Conservation (phyloP, 2,888 invertebrate genomes). For the Macrostomum cliftonense region DNA sequence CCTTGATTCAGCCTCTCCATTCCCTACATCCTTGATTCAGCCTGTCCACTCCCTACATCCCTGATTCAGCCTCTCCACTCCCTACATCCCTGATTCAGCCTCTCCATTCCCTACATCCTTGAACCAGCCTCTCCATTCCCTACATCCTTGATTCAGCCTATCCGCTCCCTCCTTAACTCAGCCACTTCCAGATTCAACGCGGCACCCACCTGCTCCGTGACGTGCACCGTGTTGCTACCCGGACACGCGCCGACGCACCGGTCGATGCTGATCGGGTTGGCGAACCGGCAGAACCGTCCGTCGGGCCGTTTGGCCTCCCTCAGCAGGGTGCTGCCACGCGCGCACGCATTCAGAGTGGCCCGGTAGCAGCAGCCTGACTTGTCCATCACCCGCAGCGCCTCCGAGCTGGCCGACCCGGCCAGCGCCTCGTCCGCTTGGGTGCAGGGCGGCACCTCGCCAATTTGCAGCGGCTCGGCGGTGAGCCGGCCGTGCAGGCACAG, state of each 20-base stretch:
- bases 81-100: too few relatives aligned
- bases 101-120: too few relatives aligned
- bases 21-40: too few relatives aligned
- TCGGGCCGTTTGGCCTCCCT: not conserved
- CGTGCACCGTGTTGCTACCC: not conserved
- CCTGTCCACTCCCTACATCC: too few relatives aligned
- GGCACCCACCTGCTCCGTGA: too few relatives aligned
- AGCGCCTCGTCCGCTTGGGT: not conserved
- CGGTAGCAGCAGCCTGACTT: slow-evolving; percentile 1
- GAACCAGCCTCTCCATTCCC: too few relatives aligned
- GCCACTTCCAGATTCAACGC: too few relatives aligned
- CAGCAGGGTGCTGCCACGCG: not conserved
- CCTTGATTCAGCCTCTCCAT: too few relatives aligned
- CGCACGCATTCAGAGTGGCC: not conserved
- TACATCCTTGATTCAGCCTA: too few relatives aligned
- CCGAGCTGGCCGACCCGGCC: not conserved
- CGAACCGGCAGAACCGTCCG: not conserved
- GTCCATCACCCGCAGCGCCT: not conserved
- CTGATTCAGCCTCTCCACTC: too few relatives aligned
- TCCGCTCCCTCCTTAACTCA: too few relatives aligned
- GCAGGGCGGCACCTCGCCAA: not conserved
- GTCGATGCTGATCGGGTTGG: not conserved
- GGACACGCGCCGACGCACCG: slow-evolving; percentile 1
- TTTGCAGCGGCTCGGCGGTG: not conserved
- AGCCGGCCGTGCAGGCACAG: not conserved